Evolutionary conservation across 2,113 vertebrate species (phyloP), one percentile per base, ranked within the genome.

Genomic region (Garra rufa): DNA sequence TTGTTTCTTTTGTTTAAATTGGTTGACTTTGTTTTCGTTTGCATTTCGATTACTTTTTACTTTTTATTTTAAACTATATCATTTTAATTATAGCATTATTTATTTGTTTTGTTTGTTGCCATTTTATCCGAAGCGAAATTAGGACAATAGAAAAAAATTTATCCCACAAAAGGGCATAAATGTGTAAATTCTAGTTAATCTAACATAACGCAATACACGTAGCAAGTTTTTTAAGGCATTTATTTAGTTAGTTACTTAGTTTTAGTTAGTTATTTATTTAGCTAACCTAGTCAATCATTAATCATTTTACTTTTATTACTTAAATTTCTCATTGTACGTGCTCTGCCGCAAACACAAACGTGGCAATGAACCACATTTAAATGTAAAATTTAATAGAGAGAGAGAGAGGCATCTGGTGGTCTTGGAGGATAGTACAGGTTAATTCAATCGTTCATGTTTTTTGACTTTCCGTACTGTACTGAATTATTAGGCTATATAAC

Each of bases 361-460:
- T 85, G 90, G 74, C 19, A 21, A 55, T 55, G 6, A 55, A 21
- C 17, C 6, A 8, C 21, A 21, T 55, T 55, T 55, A 21, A 8
- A 21, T 19, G 8, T 19, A 50, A 5, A 1, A 0, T 50, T 48
- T 48, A 52, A 52, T 19, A 19, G 50, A 11, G 6, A 19, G 1
- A 3, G 5, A 3, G 30, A 3, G 9, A n/a, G 91, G 87, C 89
- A 83, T 84, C 93, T 93, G 79, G 89, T 91, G 93, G 91, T 38
- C 71, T 48, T 52, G 5, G 1, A 21, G 6, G 17, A 28, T 79
- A 85, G 15, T 76, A 38, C 78, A 82, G 8, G 5, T n/a, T 50
- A 50, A 24, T 78, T 43, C 19, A 11, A 24, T 3, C 2, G 0
- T 6, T 61, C 9, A 0, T 15, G 4, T 48, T 34, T 9, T 52